A percentile compares a stretch with the other conserved stretches of the same genome.
Evolutionary conservation across 2,888 invertebrate species (phyloP).

Genomic region (Sphaerophoria taeniata): DNA sequence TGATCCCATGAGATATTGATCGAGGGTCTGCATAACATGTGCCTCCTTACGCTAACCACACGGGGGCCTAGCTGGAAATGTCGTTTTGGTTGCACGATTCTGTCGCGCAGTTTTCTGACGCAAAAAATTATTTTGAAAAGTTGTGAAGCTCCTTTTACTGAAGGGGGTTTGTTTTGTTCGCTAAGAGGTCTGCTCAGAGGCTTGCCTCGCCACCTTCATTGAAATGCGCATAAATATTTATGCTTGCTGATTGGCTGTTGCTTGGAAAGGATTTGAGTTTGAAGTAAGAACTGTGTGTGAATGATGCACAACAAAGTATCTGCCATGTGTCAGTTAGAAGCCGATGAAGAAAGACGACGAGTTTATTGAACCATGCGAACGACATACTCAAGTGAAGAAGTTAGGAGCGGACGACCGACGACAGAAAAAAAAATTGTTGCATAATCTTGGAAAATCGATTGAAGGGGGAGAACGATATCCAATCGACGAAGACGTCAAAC

Average conservation of each 20-base stretch:
- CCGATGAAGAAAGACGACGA: conserved; percentile 65
- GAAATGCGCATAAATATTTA: conserved; percentile 69
- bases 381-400: conserved; percentile 49
- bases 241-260: conserved; percentile 33
- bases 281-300: conserved; percentile 21
- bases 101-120: conserved; percentile 57
- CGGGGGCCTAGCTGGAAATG: conserved; percentile 39
- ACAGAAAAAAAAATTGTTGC: conserved; percentile 47
- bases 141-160: neutral
- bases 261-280: conserved; percentile 19
- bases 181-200: conserved; percentile 54
- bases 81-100: conserved; percentile 58
- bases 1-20: neutral
- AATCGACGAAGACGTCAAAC: conserved; percentile 56
- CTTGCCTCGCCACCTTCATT: conserved; percentile 60
- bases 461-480: neutral
- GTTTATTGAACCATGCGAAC: conserved; percentile 73
- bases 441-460: conserved; percentile 57
- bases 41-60: too few species aligned
- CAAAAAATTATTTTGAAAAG: conserved; percentile 38
- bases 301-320: conserved; percentile 22
- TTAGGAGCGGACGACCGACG: conserved; percentile 1
- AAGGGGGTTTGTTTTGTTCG: neutral
- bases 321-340: conserved; percentile 61
- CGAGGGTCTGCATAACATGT: too few species aligned